These are phyloP conservation scores for Trichoplusia ni DNA, from an alignment of 1,140 invertebrate genomes.

Conservation along the genomic window DNA sequence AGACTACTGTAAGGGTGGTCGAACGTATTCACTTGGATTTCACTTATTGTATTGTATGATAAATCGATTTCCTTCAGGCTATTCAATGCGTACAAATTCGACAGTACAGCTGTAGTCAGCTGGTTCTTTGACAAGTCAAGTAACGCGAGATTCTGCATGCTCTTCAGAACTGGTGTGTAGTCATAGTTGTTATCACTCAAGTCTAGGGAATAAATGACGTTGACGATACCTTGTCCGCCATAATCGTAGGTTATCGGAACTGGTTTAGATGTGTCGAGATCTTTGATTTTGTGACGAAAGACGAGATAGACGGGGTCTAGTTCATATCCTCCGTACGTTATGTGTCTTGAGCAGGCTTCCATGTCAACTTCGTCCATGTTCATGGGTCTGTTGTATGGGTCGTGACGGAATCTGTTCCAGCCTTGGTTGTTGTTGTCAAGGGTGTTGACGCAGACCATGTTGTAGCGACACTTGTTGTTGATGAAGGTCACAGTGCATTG, in stretches of 20 bases:
- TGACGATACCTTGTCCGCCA: not conserved
- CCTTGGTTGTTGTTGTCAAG: not conserved
- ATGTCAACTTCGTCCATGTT: not conserved
- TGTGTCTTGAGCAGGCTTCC: not conserved
- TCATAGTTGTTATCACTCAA: constrained; percentile 1
- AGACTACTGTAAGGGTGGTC: constrained; percentile 32
- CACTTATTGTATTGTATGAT: constrained; percentile 49
- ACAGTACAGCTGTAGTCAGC: constrained; percentile 41
- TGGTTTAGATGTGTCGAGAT: no score
- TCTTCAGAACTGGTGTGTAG: constrained; percentile 20
- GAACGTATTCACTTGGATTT: constrained; percentile 21
- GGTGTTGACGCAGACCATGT: not conserved
- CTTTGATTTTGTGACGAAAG: not conserved
- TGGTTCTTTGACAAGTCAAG: constrained; percentile 49
- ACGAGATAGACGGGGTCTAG: not conserved
- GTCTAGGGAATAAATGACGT: not conserved
- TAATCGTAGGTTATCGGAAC: not conserved
- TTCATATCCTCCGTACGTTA: not conserved
- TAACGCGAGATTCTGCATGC: constrained; percentile 39
- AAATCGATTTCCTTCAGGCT: constrained; percentile 48
- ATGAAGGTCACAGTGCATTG: not conserved
- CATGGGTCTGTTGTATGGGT: not conserved
- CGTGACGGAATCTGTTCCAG: not conserved
- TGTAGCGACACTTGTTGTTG: not conserved
- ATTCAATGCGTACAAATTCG: constrained; percentile 27